Conservation (phyloP, 2,888 invertebrate species). For the Biston betularia region DNA sequence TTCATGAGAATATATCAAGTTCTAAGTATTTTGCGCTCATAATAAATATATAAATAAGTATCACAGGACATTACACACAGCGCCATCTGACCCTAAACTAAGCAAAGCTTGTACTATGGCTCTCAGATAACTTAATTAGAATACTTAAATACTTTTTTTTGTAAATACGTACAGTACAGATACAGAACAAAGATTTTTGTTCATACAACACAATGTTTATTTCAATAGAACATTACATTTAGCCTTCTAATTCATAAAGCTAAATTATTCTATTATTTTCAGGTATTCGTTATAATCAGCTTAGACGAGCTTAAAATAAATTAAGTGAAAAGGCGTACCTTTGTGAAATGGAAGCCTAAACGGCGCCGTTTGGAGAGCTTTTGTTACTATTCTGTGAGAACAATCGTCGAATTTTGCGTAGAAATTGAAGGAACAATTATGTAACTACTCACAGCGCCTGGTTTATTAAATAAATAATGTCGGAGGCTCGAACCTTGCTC, state of each 20-base stretch:
- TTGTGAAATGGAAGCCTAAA: slow-evolving; percentile 19
- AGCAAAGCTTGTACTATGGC: too few species aligned
- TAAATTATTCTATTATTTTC: slow-evolving; percentile 12
- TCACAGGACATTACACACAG: too few species aligned
- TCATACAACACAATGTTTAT: too few species aligned
- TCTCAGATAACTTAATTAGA: too few species aligned
- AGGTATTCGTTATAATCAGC: slow-evolving; percentile 19
- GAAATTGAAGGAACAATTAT: slow-evolving; percentile 75
- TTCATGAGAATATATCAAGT: too few species aligned
- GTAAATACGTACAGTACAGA: too few species aligned
- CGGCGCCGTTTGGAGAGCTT: slow-evolving; percentile 14
- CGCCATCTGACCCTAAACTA: too few species aligned
- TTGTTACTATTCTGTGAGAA: slow-evolving; percentile 25
- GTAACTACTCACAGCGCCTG: slow-evolving; percentile 70
- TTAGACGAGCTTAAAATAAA: slow-evolving; percentile 13
- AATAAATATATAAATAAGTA: too few species aligned
- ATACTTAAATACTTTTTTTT: too few species aligned
- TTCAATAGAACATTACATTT: background rate
- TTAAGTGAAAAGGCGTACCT: slow-evolving; percentile 17
- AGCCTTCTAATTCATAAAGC: slow-evolving; percentile 1
- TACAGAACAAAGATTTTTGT: too few species aligned
- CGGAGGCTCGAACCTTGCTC: slow-evolving; percentile 58
- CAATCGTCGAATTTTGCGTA: slow-evolving; percentile 36
- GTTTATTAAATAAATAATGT: slow-evolving; percentile 82
- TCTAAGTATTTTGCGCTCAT: too few species aligned